phyloP scores from a whole-genome alignment of 2,888 invertebrate species.

The Timandra comae region DNA sequence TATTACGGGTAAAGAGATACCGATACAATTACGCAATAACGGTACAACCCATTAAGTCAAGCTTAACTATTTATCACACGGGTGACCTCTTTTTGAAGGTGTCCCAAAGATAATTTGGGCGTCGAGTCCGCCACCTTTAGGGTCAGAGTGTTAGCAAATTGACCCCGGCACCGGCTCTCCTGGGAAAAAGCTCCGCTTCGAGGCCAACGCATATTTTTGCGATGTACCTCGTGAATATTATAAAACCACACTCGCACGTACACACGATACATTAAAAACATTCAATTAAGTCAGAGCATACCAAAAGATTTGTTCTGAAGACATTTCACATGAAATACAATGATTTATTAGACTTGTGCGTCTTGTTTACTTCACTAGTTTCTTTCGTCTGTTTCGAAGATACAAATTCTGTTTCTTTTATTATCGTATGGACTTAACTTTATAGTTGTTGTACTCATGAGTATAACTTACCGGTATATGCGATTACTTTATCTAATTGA shows the following conservation, averaged over 20 bases:
- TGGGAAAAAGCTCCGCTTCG: slow-evolving; percentile 44
- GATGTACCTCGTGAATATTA: slow-evolving; percentile 52
- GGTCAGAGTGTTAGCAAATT: slow-evolving; percentile 57
- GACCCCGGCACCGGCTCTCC: slow-evolving; percentile 40
- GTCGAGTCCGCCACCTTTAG: slow-evolving; percentile 40
- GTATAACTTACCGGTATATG: too few species aligned
- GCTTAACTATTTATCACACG: slow-evolving; percentile 52
- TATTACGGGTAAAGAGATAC: slow-evolving; percentile 2
- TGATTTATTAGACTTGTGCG: too few species aligned
- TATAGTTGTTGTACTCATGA: too few species aligned
- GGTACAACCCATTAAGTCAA: slow-evolving; percentile 44
- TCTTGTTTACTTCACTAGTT: too few species aligned
- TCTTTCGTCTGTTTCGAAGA: too few species aligned
- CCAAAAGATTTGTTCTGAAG: too few species aligned
- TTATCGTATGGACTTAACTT: too few species aligned
- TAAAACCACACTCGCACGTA: slow-evolving; percentile 50
- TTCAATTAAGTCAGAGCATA: slow-evolving; percentile 21
- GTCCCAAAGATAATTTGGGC: slow-evolving; percentile 59
- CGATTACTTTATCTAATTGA: too few species aligned
- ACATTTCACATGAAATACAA: too few species aligned
- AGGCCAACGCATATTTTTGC: slow-evolving; percentile 53
- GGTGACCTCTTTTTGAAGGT: slow-evolving; percentile 51
- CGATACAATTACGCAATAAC: slow-evolving; percentile 30
- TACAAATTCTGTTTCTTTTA: too few species aligned
- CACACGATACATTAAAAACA: slow-evolving; percentile 44